Evolutionary conservation across 2,797 vertebrate species (phyloP), one percentile per base, ranked within the genome.

Genomic region (Fistularia tabacaria): DNA sequence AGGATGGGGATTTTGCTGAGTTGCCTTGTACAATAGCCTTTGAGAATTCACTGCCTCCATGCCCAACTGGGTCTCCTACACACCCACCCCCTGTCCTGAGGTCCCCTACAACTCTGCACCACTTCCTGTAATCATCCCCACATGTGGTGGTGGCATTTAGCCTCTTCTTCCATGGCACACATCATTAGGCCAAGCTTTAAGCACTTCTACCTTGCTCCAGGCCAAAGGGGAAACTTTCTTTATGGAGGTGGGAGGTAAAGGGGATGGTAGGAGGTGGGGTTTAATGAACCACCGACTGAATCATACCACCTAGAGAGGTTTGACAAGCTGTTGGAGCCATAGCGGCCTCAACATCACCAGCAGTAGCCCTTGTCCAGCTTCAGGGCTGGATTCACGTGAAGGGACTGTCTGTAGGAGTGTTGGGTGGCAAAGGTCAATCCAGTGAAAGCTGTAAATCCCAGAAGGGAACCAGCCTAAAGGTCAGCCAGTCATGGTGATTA

Each of bases 71-170:
- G 71, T 65, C 66, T 69, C 69, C 55, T 64, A 51, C 57, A 57
- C 55, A 58, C 54, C 36, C 64, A 64, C 68, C 69, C 58, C 75
- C 62, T 37, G 62, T 82, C 66, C 68, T 1, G 14, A 68, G 79
- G 81, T 88, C 81, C 79, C 85, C 82, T 73, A 73, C 80, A 81
- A 81, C 84, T 85, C 76, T 75, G 71, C 74, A 78, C 73, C 55
- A 85, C 87, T 90, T 91, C 89, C 89, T 89, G 88, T 88, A 89
- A 90, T 90, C 89, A 88, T 91, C 88, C 79, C 85, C 86, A 86
- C 85, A 90, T 90, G 90, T 86, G 88, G 90, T 73, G 84, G 89
- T 83, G 81, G 82, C 81, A 83, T 85, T 87, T 77, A 85, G 84
- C 71, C 78, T 81, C 67, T 55, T 76, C 79, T 61, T 78, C 77